Percentiles rank a stretch among this genome's conserved stretches.
phyloP scores from a whole-genome alignment of 2,888 invertebrate species.

The Tolmerus cingulatus region DNA sequence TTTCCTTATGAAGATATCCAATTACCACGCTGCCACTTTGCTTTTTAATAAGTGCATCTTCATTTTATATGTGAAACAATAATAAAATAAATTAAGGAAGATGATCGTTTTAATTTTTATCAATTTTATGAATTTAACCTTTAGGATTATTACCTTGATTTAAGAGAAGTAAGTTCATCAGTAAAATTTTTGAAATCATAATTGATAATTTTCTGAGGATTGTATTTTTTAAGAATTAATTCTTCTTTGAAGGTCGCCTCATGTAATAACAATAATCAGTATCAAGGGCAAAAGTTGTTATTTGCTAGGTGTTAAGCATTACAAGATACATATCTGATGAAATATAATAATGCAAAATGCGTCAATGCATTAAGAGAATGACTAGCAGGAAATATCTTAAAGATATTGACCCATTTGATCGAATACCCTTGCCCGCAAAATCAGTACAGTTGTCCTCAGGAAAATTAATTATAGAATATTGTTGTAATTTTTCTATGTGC shows the following conservation, averaged over 20 bases:
- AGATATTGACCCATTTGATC: neutral
- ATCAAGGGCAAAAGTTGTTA: neutral
- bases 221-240: neutral
- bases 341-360: neutral
- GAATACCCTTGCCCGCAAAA: neutral
- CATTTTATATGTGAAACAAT: neutral
- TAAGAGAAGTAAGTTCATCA: neutral
- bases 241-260: neutral
- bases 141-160: neutral
- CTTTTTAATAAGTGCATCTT: neutral
- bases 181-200: neutral
- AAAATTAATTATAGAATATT: neutral
- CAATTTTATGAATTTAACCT: neutral
- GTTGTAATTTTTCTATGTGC: neutral
- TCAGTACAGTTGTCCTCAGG: neutral
- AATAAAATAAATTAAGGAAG: neutral
- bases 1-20: neutral
- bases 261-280: neutral
- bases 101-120: neutral
- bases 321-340: neutral
- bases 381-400: neutral
- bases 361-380: neutral
- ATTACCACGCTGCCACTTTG: neutral
- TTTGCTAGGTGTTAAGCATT: neutral
- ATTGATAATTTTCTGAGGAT: neutral